These are phyloP conservation scores for Pyrrhosoma nymphula DNA, from an alignment of 2,888 invertebrate species.

Conservation along the genomic window DNA sequence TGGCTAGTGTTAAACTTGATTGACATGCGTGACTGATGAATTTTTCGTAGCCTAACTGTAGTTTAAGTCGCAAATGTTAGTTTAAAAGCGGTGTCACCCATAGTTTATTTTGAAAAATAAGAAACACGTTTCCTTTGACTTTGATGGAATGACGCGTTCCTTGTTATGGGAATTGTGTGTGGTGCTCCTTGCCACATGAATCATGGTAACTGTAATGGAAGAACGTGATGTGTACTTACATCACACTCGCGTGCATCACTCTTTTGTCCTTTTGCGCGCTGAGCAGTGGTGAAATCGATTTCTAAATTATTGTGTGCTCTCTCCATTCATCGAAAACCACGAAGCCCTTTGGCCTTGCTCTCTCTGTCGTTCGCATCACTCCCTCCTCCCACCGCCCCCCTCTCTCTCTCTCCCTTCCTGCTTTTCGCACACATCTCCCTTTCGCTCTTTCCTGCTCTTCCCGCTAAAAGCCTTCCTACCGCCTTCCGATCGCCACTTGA, in stretches of 20 bases:
- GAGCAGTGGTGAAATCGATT: background rate
- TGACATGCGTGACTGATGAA: background rate
- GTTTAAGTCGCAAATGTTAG: background rate
- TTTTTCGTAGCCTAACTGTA: background rate
- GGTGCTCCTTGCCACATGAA: background rate
- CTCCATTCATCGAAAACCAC: background rate
- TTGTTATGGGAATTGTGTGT: background rate
- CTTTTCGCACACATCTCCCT: background rate
- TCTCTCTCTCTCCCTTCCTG: background rate
- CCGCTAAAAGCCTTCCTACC: background rate
- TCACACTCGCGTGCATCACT: background rate
- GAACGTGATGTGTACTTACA: background rate
- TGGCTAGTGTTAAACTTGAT: too few relatives aligned
- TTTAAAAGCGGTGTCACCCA: background rate
- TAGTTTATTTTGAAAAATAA: background rate
- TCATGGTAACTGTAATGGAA: background rate
- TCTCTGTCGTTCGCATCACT: background rate
- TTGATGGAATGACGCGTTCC: background rate
- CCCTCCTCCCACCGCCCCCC: background rate
- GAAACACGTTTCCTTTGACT: background rate
- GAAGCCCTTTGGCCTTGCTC: background rate
- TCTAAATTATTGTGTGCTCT: background rate
- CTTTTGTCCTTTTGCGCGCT: background rate
- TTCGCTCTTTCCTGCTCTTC: background rate
- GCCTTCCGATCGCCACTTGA: background rate